Base-by-base conservation (phyloP, 2,888 invertebrate genomes). In the Tridacna gigas region DNA sequence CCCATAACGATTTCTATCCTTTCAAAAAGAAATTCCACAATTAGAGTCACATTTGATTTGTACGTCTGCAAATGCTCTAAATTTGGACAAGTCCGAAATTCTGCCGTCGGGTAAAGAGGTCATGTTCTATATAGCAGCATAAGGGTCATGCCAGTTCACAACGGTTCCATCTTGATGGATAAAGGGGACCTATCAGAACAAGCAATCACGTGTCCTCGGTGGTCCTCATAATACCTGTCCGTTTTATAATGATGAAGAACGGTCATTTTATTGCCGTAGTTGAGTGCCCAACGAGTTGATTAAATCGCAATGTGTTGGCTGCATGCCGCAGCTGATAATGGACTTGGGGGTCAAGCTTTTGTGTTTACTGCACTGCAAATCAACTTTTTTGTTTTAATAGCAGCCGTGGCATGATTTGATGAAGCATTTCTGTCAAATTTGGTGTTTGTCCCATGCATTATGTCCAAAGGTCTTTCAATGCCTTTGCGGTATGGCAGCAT, bases 171-270 rank as follows among this genome's bases (percentile, higher is more conserved):
- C 37, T 37, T 37, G 37, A 37, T 60, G 2, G 60, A 60, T n/a
- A 60, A 60, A 2, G n/a, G n/a, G 60, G 9, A 18, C n/a, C n/a
- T 60, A n/a, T n/a, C 60, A 60, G 63, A 63, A 63, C 13, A 13
- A 63, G n/a, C 25, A 63, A 63, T 63, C 63, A 25, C 22, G 4
- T 18, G 13, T 25, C 25, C 26, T 63, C 22, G 2, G 13, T 63
- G 9, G 67, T 37, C 79, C 71, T 61, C 65, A 66, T 47, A 74
- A 71, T 82, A 83, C 79, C 79, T 79, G 79, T 79, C 76, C 60
- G 48, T 79, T 83, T 79, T 77, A 83, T 79, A 76, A 66, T 83
- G 79, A 83, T 83, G 83, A 83, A 73, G 74, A 47, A 76, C 65
- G 26, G 63, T 25, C 12, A 7, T 37, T 77, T 77, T 77, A 77